phyloP scores from a whole-genome alignment of 1,140 invertebrate genomes.

The Drosophila ercepeae region DNA sequence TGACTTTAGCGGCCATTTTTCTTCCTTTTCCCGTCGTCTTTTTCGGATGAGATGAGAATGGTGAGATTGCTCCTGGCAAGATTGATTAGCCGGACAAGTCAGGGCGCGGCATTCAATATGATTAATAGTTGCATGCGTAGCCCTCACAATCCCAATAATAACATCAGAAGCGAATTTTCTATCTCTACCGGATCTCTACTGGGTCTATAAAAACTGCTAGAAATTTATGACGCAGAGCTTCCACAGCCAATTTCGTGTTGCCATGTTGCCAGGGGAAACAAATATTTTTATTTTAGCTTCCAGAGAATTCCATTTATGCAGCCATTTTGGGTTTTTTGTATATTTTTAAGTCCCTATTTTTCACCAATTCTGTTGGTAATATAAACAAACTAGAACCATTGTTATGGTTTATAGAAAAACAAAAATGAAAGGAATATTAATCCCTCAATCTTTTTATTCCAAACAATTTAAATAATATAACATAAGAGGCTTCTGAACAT shows the following conservation, averaged over 20 bases:
- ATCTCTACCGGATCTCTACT: neutral
- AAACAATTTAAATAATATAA: too few relatives aligned
- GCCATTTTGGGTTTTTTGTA: constrained; percentile 16
- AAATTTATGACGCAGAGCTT: constrained; percentile 69
- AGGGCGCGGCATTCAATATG: constrained; percentile 66
- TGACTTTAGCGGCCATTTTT: constrained; percentile 79
- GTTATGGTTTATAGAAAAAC: neutral
- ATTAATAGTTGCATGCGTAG: constrained; percentile 78
- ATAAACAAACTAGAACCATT: too few relatives aligned
- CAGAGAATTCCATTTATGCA: constrained; percentile 11
- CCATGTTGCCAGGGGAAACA: constrained; percentile 29
- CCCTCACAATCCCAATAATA: constrained; percentile 47
- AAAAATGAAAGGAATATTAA: too few relatives aligned
- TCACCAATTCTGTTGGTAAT: too few relatives aligned
- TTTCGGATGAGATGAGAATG: constrained; percentile 23
- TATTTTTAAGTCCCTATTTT: constrained; percentile 13
- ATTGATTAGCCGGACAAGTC: constrained; percentile 69
- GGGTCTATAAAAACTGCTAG: constrained; percentile 8
- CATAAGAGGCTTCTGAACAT: neutral
- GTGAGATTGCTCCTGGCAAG: constrained; percentile 71
- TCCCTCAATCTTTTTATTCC: too few relatives aligned
- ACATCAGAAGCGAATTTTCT: neutral
- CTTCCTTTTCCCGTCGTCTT: constrained; percentile 28
- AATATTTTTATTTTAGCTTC: constrained; percentile 14
- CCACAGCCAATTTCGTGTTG: constrained; percentile 73